Evolutionary conservation across 2,888 invertebrate genomes (phyloP).

Genomic region (Epirrhoe alternata): DNA sequence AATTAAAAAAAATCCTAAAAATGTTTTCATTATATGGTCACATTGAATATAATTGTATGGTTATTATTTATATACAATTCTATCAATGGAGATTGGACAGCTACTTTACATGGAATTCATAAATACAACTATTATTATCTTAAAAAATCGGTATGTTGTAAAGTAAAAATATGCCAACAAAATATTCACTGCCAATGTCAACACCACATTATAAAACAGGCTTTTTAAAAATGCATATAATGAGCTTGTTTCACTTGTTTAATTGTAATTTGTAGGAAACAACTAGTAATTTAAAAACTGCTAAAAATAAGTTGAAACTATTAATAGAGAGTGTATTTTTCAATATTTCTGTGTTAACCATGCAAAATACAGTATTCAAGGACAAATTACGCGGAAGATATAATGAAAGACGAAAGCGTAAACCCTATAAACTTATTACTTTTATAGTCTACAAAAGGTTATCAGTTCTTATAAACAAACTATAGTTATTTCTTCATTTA

Average conservation of each 20-base stretch:
- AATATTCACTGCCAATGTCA: conserved; percentile 41
- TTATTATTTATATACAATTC: too few relatives aligned
- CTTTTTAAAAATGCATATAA: conserved; percentile 24
- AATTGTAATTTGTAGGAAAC: conserved; percentile 12
- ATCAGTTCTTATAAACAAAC: too few relatives aligned
- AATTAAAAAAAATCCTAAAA: too few relatives aligned
- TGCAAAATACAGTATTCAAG: neutral
- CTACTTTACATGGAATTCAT: neutral
- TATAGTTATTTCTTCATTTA: neutral
- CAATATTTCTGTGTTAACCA: neutral
- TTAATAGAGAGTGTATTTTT: conserved; percentile 1
- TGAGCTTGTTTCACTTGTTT: conserved; percentile 11
- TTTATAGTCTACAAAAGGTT: too few relatives aligned
- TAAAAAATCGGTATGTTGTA: neutral
- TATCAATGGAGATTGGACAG: neutral
- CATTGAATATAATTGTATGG: too few relatives aligned
- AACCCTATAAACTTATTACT: too few relatives aligned
- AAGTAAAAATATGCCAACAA: conserved; percentile 2
- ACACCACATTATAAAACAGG: conserved; percentile 34
- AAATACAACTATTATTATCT: neutral
- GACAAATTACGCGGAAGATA: too few relatives aligned
- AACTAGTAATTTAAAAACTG: conserved; percentile 5
- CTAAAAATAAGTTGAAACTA: conserved; percentile 5
- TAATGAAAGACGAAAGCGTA: too few relatives aligned
- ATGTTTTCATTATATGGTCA: too few relatives aligned